A percentile compares a stretch with the other conserved stretches of the same genome.
Evolutionary conservation across 2,113 vertebrate genomes (phyloP).

Genomic region (Carassius auratus): DNA sequence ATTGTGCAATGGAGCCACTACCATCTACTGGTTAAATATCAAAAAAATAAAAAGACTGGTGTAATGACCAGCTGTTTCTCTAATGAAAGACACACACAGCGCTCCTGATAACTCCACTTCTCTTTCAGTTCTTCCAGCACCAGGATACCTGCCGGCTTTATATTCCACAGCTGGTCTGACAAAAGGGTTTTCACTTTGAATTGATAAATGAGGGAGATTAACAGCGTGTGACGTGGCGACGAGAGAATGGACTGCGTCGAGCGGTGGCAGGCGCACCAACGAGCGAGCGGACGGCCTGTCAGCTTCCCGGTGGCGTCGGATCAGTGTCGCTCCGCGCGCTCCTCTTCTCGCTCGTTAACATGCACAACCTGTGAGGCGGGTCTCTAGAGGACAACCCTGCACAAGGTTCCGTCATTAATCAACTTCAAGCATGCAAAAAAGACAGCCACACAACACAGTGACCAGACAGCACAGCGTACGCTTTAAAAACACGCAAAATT

Average conservation of each 20-base stretch:
- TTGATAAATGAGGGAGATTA: conserved; percentile 85
- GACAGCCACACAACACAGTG: too few relatives aligned
- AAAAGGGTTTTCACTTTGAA: conserved; percentile 78
- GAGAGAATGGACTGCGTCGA: conserved; percentile 73
- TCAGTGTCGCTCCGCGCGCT: conserved; percentile 83
- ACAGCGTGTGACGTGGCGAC: conserved; percentile 73
- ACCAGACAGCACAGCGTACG: too few relatives aligned
- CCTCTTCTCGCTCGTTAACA: conserved; percentile 94
- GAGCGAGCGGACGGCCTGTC: conserved; percentile 68
- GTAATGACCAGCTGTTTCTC: conserved; percentile 52
- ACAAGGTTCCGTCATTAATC: conserved; percentile 99
- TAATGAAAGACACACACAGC: conserved; percentile 57
- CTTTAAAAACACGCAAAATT: too few relatives aligned
- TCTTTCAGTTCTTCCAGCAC: conserved; percentile 72
- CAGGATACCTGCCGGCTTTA: conserved; percentile 70
- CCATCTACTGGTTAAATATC: neutral
- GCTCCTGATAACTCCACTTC: conserved; percentile 69
- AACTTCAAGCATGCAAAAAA: conserved; percentile 86
- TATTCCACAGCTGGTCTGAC: conserved; percentile 71
- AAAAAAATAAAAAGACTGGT: neutral
- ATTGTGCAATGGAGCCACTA: neutral
- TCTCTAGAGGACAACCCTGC: conserved; percentile 96
- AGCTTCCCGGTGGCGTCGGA: conserved; percentile 79
- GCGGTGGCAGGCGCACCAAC: too few relatives aligned
- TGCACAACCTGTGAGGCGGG: conserved; percentile 94